Percentiles rank a stretch among this genome's conserved stretches.
These are phyloP conservation scores for Tetranychus urticae DNA, from an alignment of 1,140 invertebrate genomes.

Conservation along the genomic window DNA sequence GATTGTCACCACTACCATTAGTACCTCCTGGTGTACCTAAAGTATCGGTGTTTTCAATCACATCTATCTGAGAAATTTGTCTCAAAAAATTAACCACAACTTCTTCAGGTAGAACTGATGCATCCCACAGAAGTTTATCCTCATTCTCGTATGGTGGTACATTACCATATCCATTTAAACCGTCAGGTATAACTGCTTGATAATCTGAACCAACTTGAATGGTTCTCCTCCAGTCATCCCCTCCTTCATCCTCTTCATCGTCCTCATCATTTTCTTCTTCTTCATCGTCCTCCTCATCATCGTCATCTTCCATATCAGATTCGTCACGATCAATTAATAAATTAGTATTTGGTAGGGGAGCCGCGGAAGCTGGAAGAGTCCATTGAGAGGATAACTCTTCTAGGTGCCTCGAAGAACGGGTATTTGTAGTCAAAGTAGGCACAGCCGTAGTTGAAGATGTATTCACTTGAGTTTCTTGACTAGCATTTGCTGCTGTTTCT, in stretches of 20 bases:
- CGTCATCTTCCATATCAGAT: slow-evolving; percentile 1
- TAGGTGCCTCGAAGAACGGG: neutral
- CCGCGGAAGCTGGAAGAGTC: neutral
- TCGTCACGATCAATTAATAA: neutral
- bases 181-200: slow-evolving; percentile 77
- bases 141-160: slow-evolving; percentile 81
- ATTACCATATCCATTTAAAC: slow-evolving; percentile 56
- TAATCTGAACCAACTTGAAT: slow-evolving; percentile 89
- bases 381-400: neutral
- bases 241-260: neutral
- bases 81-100: slow-evolving; percentile 21
- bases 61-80: neutral
- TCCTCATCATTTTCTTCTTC: slow-evolving; percentile 9
- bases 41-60: neutral
- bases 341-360: neutral
- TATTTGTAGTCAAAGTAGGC: neutral
- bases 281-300: slow-evolving; percentile 4
- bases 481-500: neutral
- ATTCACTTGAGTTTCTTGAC: neutral
- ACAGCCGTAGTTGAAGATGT: neutral
- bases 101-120: slow-evolving; percentile 40
- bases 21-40: neutral
- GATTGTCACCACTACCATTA: neutral
- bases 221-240: slow-evolving; percentile 26
- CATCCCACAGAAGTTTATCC: slow-evolving; percentile 82